phyloP scores from a whole-genome alignment of 1,140 invertebrate genomes.

The Panonychus citri region DNA sequence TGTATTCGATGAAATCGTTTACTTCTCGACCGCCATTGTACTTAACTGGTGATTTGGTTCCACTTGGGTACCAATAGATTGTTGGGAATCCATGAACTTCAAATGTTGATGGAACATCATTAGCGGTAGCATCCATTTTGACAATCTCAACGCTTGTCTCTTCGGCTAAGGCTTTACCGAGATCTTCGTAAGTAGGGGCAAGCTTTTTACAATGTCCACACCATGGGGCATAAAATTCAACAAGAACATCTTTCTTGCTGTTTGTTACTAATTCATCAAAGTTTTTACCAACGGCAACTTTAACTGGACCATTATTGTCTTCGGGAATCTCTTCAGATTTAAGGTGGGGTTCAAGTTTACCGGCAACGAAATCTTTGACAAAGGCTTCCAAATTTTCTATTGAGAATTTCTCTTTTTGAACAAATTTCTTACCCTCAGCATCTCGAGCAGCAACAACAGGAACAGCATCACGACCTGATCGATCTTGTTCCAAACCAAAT shows the following conservation, averaged over 20 bases:
- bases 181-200: conserved; percentile 73
- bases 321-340: conserved; percentile 87
- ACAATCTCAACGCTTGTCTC: conserved; percentile 72
- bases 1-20: conserved; percentile 87
- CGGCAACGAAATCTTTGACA: conserved; percentile 55
- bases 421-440: conserved; percentile 61
- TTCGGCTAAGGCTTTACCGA: conserved; percentile 38
- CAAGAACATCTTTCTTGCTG: conserved; percentile 69
- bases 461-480: conserved; percentile 57
- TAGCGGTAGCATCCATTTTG: conserved; percentile 94
- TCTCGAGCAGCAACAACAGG: conserved; percentile 63
- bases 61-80: conserved; percentile 77
- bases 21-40: conserved; percentile 87
- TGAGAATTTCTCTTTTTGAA: conserved; percentile 70
- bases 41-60: conserved; percentile 53
- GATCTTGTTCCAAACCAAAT: conserved; percentile 47
- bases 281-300: conserved; percentile 80
- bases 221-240: conserved; percentile 36
- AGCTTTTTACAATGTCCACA: conserved; percentile 96
- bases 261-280: conserved; percentile 85
- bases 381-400: conserved; percentile 70
- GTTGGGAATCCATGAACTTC: conserved; percentile 95
- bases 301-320: conserved; percentile 52
- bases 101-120: conserved; percentile 78
- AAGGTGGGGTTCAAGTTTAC: conserved; percentile 65